Percentiles rank a stretch among this genome's conserved stretches.
phyloP scores from a whole-genome alignment of 64 coral and sea anemone genomes.

The Orbicella faveolata region DNA sequence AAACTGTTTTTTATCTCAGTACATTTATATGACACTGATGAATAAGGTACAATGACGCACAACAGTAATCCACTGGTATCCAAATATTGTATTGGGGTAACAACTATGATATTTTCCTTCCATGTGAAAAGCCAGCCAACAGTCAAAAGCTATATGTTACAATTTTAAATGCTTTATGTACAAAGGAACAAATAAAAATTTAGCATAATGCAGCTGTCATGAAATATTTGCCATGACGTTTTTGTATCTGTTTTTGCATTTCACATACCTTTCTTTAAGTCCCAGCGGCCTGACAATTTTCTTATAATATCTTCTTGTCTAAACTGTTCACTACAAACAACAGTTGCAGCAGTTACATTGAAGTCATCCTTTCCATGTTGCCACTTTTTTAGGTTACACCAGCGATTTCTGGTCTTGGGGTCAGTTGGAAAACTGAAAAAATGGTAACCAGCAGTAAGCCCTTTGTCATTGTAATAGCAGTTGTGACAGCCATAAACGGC shows the following conservation, averaged over 20 bases:
- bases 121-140: background rate
- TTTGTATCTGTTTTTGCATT: constrained; percentile 12
- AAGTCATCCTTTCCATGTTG: too few relatives aligned
- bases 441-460: too few relatives aligned
- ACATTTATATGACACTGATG: constrained; percentile 5
- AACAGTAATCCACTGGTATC: constrained; percentile 20
- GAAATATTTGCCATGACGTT: constrained; percentile 1
- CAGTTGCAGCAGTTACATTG: too few relatives aligned
- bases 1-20: constrained; percentile 16
- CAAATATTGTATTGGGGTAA: constrained; percentile 11
- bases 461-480: background rate
- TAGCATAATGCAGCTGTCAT: constrained; percentile 8
- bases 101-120: background rate
- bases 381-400: too few relatives aligned
- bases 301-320: constrained; percentile 1
- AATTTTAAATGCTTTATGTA: constrained; percentile 11
- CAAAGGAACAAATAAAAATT: constrained; percentile 11
- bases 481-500: too few relatives aligned
- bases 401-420: too few relatives aligned
- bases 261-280: constrained; percentile 23
- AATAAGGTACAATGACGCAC: background rate
- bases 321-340: constrained; percentile 18
- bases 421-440: too few relatives aligned
- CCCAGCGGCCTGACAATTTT: background rate
- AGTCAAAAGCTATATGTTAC: constrained; percentile 22